Base-by-base conservation (phyloP, 92 coral and sea anemone species). In the Meandrina meandrites region DNA sequence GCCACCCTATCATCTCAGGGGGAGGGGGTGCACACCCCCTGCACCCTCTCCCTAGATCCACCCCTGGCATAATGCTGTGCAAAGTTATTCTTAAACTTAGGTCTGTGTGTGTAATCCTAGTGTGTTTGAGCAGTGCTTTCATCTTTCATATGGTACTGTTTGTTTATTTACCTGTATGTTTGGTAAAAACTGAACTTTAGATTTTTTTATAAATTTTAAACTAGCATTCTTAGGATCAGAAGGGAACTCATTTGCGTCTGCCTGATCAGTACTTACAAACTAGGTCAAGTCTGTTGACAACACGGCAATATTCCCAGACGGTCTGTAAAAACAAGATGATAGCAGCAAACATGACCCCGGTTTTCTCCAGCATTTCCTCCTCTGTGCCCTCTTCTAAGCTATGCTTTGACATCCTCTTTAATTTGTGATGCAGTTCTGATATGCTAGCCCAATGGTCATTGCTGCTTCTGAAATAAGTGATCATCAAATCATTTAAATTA, bases 261-360 rank as follows among this genome's bases (percentile, higher is more conserved):
- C 16, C 28, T 27, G 51, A 73, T 37, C 45, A 11, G 21, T 88
- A 88, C 95, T 87, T 35, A 96, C 99, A 94, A 51, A 91, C 81
- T 36, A 75, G 56, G 50, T 96, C 99, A 47, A 95, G 88, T 76
- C 91, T 90, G 91, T 96, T 96, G 67, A 94, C 95, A 31, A 89
- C 88, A 78, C 93, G 96, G 66, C 99, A 96, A 76, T 96, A 96
- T 88, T 96, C 96, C 99, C 99, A 96, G 22, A 96, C 99, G 53
- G 99, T 90, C 84, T 95, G 98, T 27, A 96, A 85, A 88, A 96
- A 96, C 56, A 96, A 75, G 36, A 94, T 91, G 64, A 92, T 91
- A 45, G 94, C 88, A 1, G 98, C 98, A 90, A 93, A 96, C 82
- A 96, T 94, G 15, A 96, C 94, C 32, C 99, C 99, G 83, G 94